Conservation (phyloP, 2,797 vertebrate genomes). For the Amphiprion clarkii region DNA sequence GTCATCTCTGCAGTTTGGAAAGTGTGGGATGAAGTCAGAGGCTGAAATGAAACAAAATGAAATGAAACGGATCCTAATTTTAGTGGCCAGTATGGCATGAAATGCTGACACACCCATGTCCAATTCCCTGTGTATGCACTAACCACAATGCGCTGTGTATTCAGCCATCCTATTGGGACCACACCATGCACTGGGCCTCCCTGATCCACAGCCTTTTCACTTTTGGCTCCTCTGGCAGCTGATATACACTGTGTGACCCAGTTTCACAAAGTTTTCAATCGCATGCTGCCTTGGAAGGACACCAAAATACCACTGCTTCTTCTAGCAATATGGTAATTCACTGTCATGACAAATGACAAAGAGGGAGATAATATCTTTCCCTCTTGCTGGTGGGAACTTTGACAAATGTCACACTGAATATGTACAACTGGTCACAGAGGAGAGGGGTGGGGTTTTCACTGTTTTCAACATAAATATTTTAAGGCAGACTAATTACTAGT, state of each 20-base stretch:
- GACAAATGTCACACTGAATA: conserved; percentile 39
- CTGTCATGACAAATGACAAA: conserved; percentile 60
- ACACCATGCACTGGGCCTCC: conserved; percentile 23
- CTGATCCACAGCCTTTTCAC: conserved; percentile 42
- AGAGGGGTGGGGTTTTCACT: conserved; percentile 38
- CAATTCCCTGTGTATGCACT: conserved; percentile 6
- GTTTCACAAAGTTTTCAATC: conserved; percentile 67
- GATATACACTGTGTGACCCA: conserved; percentile 57
- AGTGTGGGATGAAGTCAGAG: conserved; percentile 26
- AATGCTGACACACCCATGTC: conserved; percentile 28
- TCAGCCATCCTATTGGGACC: conserved; percentile 49
- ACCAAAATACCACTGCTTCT: conserved; percentile 57
- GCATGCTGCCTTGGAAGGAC: conserved; percentile 51
- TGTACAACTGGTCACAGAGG: neutral
- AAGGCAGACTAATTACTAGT: conserved; percentile 23
- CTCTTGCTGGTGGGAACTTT: conserved; percentile 38
- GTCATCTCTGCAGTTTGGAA: conserved; percentile 19
- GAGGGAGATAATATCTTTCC: conserved; percentile 52
- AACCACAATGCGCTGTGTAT: conserved; percentile 6
- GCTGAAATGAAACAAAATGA: conserved; percentile 39
- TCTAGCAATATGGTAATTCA: conserved; percentile 55
- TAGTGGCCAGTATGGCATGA: conserved; percentile 26
- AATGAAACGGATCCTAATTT: conserved; percentile 33
- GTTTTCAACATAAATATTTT: conserved; percentile 31
- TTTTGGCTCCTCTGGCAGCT: conserved; percentile 49